These are phyloP conservation scores for Mesodorylaimus sp. DNA, from an alignment of 2,888 invertebrate species.

Conservation along the genomic window DNA sequence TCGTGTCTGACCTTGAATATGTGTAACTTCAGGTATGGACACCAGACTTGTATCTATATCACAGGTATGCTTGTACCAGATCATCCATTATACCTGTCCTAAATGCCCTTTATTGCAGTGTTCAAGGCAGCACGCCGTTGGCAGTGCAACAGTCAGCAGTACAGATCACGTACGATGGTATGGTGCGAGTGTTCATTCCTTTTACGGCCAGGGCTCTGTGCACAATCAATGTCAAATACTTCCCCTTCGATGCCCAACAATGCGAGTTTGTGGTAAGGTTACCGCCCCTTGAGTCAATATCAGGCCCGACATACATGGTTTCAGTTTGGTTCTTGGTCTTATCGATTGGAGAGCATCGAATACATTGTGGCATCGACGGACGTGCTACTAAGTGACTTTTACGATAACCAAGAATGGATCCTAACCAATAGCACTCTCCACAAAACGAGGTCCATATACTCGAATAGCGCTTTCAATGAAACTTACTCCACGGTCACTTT, in stretches of 20 bases:
- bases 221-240: slow-evolving; percentile 28
- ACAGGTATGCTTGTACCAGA: slow-evolving; percentile 15
- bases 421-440: neutral
- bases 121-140: slow-evolving; percentile 5
- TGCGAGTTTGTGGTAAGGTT: slow-evolving; percentile 24
- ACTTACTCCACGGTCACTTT: slow-evolving; percentile 14
- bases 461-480: neutral
- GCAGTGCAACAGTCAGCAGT: neutral
- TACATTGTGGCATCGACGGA: slow-evolving; percentile 20
- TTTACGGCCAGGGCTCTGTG: slow-evolving; percentile 26
- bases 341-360: slow-evolving; percentile 21
- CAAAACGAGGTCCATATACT: neutral
- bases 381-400: slow-evolving; percentile 25
- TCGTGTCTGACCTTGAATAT: too few relatives aligned
- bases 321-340: slow-evolving; percentile 28
- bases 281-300: neutral
- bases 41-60: slow-evolving; percentile 28
- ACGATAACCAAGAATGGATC: slow-evolving; percentile 19
- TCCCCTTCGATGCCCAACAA: slow-evolving; percentile 26
- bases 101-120: slow-evolving; percentile 2
- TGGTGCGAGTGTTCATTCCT: slow-evolving; percentile 25
- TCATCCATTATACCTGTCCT: neutral
- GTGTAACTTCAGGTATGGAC: slow-evolving; percentile 27
- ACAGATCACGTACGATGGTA: slow-evolving; percentile 11
- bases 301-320: slow-evolving; percentile 3